Conservation (phyloP, 2,888 invertebrate species). For the Leptopilina myrica region DNA sequence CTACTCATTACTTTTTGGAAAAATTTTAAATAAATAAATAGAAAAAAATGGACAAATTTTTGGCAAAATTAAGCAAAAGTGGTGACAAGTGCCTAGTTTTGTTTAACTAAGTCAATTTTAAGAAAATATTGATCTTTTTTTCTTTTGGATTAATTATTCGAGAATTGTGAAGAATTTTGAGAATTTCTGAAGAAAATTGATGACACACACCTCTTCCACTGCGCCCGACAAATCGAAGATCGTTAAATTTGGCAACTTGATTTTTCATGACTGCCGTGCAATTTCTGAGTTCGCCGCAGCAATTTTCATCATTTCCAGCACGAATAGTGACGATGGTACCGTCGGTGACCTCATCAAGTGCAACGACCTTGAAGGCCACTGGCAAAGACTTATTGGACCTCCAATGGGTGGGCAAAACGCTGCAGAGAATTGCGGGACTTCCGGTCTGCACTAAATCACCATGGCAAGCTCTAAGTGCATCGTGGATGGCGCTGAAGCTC, state of each 20-base stretch:
- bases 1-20: too few relatives aligned
- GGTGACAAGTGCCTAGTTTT: too few relatives aligned
- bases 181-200: too few relatives aligned
- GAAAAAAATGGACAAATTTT: too few relatives aligned
- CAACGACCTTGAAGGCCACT: conserved; percentile 96
- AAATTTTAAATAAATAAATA: too few relatives aligned
- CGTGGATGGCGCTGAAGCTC: conserved; percentile 86
- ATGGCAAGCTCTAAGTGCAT: conserved; percentile 91
- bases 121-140: too few relatives aligned
- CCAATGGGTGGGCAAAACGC: conserved; percentile 96
- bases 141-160: too few relatives aligned
- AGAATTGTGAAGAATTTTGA: too few relatives aligned
- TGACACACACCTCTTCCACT: conserved; percentile 90
- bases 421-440: conserved; percentile 96
- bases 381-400: conserved; percentile 98
- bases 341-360: conserved; percentile 94
- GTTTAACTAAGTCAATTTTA: too few relatives aligned
- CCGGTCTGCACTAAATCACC: conserved; percentile 97
- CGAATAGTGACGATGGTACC: conserved; percentile 95
- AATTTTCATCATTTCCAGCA: conserved; percentile 99
- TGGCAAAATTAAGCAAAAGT: too few relatives aligned
- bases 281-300: conserved; percentile 95
- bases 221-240: conserved; percentile 97
- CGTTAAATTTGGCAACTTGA: conserved; percentile 99
- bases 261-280: conserved; percentile 97